These are phyloP conservation scores for Syrista parreyssii DNA, from an alignment of 2,888 invertebrate genomes.

Conservation along the genomic window DNA sequence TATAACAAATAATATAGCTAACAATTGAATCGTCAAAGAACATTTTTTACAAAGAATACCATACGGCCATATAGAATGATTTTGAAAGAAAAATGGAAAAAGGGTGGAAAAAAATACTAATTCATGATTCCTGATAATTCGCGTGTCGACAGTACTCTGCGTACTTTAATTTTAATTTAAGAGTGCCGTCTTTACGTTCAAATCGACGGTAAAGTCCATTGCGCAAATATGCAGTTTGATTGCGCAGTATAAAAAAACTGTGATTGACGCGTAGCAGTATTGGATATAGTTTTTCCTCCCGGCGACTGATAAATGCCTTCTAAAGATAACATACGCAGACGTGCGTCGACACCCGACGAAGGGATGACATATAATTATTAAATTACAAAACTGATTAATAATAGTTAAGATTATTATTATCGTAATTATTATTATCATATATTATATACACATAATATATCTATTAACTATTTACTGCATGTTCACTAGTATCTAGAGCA, in stretches of 20 bases:
- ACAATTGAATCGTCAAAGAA: neutral
- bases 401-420: neutral
- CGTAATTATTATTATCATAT: neutral
- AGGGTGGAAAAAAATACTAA: neutral
- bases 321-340: neutral
- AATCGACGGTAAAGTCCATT: neutral
- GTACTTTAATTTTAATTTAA: neutral
- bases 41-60: conserved; percentile 1
- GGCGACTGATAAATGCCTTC: neutral
- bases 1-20: conserved; percentile 1
- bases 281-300: neutral
- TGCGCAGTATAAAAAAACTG: neutral
- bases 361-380: neutral
- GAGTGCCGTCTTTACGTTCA: neutral
- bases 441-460: neutral
- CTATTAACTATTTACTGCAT: conserved; percentile 36
- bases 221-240: neutral
- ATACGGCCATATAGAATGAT: neutral
- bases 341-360: neutral
- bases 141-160: neutral
- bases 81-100: conserved; percentile 4
- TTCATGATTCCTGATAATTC: neutral
- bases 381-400: neutral
- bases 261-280: neutral
- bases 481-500: conserved; percentile 39